phyloP scores from a whole-genome alignment of 1,140 invertebrate genomes.

The Ladona fulva region DNA sequence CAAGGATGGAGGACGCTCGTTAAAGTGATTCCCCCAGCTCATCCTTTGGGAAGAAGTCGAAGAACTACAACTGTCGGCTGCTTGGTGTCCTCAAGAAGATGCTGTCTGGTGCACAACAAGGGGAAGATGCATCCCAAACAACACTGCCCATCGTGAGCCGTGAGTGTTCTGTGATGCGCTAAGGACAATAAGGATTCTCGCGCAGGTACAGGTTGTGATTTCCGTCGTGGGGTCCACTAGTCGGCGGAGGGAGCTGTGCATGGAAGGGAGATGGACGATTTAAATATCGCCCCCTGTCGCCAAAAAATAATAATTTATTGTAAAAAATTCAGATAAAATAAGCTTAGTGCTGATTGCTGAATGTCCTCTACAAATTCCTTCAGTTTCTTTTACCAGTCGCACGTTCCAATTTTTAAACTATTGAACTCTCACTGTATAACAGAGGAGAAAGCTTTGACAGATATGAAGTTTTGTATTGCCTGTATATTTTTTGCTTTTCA shows the following conservation, averaged over 20 bases:
- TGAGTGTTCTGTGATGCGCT: constrained; percentile 7
- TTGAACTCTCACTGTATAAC: background rate
- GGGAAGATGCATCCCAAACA: background rate
- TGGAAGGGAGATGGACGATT: background rate
- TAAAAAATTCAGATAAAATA: background rate
- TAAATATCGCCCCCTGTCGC: background rate
- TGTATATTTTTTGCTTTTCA: background rate
- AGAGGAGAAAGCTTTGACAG: background rate
- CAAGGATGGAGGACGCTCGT: background rate
- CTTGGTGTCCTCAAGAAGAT: background rate
- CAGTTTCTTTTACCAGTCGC: background rate
- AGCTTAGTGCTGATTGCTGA: background rate
- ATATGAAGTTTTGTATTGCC: background rate
- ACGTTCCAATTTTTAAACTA: background rate
- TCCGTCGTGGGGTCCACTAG: constrained; percentile 1
- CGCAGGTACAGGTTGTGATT: constrained; percentile 7
- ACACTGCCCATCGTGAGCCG: background rate
- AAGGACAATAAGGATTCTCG: background rate
- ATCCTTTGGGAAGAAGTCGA: background rate
- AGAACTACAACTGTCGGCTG: background rate
- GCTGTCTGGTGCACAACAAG: background rate
- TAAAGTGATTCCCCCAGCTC: background rate
- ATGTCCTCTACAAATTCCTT: background rate
- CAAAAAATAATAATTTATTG: constrained; percentile 9
- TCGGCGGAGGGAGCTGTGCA: constrained; percentile 4